Evolutionary conservation across 2,113 vertebrate genomes (phyloP).

Genomic region (Sorex fumeus): DNA sequence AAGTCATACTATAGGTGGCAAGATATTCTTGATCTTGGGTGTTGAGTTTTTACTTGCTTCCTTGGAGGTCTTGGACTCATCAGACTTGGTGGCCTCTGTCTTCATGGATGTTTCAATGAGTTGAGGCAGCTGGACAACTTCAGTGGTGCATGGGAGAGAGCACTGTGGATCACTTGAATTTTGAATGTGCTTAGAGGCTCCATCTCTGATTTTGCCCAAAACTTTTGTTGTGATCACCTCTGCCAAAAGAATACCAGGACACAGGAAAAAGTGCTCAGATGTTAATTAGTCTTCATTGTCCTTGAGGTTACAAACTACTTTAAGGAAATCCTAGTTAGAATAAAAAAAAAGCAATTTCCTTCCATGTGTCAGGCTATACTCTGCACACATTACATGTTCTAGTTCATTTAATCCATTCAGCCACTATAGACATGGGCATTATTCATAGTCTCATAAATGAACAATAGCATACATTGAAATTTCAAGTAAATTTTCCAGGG

Average conservation of each 20-base stretch:
- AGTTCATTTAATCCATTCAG: background rate
- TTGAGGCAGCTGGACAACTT: conserved; percentile 67
- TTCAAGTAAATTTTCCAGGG: conserved; percentile 16
- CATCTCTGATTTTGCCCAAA: conserved; percentile 65
- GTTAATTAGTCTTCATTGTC: background rate
- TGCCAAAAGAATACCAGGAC: conserved; percentile 32
- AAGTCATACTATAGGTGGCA: conserved; percentile 79
- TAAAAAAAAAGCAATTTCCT: background rate
- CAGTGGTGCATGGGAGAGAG: background rate
- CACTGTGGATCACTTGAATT: conserved; percentile 4
- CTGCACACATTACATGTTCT: background rate
- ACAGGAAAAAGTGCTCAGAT: background rate
- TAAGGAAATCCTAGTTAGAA: background rate
- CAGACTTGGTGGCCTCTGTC: conserved; percentile 44
- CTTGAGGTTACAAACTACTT: background rate
- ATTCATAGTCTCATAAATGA: background rate
- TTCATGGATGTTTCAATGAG: conserved; percentile 53
- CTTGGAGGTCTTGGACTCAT: background rate
- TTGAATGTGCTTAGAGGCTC: conserved; percentile 8
- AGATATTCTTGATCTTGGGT: conserved; percentile 47
- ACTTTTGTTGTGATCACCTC: conserved; percentile 74
- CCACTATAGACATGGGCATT: background rate
- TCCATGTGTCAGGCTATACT: background rate
- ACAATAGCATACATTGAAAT: background rate
- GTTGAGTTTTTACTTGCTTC: conserved; percentile 26